phyloP scores from a whole-genome alignment of 2,888 invertebrate genomes.

The Agrotis clavis region DNA sequence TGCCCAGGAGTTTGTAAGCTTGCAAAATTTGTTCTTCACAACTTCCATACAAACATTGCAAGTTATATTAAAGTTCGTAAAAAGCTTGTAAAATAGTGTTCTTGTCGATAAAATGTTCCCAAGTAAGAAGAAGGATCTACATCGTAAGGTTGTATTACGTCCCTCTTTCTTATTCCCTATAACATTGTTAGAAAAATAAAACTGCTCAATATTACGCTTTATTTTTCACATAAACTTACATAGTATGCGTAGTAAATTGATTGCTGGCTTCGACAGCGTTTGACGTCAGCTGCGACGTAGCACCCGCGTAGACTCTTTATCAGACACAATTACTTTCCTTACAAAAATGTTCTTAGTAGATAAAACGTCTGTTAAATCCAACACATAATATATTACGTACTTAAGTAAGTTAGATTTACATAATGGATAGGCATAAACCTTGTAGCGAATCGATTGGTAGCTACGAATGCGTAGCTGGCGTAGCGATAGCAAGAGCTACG shows the following conservation, averaged over 20 bases:
- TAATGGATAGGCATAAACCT: neutral
- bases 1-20: too few species aligned
- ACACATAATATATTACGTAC: neutral
- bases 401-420: neutral
- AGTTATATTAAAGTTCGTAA: neutral
- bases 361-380: neutral
- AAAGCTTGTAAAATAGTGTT: neutral
- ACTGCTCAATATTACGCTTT: conserved; percentile 21
- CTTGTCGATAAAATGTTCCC: neutral
- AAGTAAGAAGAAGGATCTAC: neutral
- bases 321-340: neutral
- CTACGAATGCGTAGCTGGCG: neutral
- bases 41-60: too few species aligned
- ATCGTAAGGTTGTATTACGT: neutral
- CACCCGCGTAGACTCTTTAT: neutral
- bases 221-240: conserved; percentile 30
- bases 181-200: conserved; percentile 34
- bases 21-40: too few species aligned
- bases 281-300: conserved; percentile 37
- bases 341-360: conserved; percentile 1
- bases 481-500: conserved; percentile 14
- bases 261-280: conserved; percentile 31
- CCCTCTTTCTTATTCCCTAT: neutral
- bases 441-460: conserved; percentile 6
- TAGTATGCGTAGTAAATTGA: conserved; percentile 39